phyloP scores from a whole-genome alignment of 2,797 vertebrate genomes.

The Lagodon rhomboides region DNA sequence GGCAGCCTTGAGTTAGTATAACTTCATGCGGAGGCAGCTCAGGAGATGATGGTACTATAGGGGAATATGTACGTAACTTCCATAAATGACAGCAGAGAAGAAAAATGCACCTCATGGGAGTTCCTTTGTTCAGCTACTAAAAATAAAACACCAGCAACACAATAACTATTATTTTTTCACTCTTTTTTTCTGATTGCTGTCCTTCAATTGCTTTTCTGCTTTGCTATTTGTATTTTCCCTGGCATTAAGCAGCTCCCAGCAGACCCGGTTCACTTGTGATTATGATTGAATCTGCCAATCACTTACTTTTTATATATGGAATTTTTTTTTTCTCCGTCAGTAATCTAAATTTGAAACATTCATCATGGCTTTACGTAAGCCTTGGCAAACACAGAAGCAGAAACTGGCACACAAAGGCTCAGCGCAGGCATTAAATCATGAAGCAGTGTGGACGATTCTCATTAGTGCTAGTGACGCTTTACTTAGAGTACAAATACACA shows the following conservation, averaged over 20 bases:
- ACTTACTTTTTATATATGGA: slow-evolving; percentile 17
- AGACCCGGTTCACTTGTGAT: not conserved
- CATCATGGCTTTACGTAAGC: slow-evolving; percentile 7
- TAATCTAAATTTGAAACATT: slow-evolving; percentile 17
- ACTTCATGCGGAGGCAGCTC: not conserved
- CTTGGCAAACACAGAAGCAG: not conserved
- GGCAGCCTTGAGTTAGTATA: not conserved
- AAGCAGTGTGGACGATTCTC: not conserved
- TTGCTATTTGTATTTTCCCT: slow-evolving; percentile 32
- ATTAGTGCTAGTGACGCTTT: not conserved
- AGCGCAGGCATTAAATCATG: slow-evolving; percentile 5
- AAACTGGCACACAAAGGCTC: not conserved
- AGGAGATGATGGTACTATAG: not conserved
- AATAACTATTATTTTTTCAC: slow-evolving; percentile 27
- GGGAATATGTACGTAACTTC: not conserved
- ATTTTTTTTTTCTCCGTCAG: not conserved
- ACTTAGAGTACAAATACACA: not conserved
- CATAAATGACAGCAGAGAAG: slow-evolving; percentile 17
- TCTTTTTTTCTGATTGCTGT: slow-evolving; percentile 5
- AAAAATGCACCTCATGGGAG: slow-evolving; percentile 18
- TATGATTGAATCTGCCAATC: slow-evolving; percentile 45
- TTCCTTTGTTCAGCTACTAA: slow-evolving; percentile 20
- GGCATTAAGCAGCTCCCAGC: slow-evolving; percentile 39
- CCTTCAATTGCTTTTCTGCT: slow-evolving; percentile 24
- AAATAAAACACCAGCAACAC: slow-evolving; percentile 30